Conservation (phyloP, 2,797 vertebrate species). For the Coregonus sp. region DNA sequence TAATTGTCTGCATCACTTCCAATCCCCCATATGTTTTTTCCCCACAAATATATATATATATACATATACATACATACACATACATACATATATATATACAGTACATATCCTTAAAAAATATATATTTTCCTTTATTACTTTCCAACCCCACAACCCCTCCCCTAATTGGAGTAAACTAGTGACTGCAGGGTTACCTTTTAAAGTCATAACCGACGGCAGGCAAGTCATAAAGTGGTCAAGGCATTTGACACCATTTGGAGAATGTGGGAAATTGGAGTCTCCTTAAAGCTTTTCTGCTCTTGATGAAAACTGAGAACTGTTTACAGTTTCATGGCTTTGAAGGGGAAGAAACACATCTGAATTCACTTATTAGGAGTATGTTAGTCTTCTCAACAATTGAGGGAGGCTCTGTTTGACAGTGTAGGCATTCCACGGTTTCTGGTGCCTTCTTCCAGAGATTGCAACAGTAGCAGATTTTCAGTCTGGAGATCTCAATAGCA, state of each 20-base stretch:
- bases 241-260: neutral
- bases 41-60: no score
- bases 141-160: no score
- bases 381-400: constrained; percentile 26
- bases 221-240: neutral
- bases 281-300: constrained; percentile 6
- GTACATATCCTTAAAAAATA: no score
- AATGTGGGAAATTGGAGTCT: neutral
- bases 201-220: neutral
- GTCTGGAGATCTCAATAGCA: neutral
- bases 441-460: constrained; percentile 24
- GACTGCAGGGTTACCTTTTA: constrained; percentile 9
- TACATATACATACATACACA: no score
- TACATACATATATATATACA: no score
- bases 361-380: constrained; percentile 36
- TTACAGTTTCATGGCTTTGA: constrained; percentile 37
- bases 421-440: constrained; percentile 28
- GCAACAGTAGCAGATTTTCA: constrained; percentile 5
- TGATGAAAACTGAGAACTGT: constrained; percentile 25
- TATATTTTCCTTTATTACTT: no score
- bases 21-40: no score
- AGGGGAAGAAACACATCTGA: constrained; percentile 46
- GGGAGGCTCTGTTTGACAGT: constrained; percentile 13
- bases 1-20: no score
- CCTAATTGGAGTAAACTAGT: no score